Conservation (phyloP, 2,888 invertebrate genomes). For the Campaea margaritaria region DNA sequence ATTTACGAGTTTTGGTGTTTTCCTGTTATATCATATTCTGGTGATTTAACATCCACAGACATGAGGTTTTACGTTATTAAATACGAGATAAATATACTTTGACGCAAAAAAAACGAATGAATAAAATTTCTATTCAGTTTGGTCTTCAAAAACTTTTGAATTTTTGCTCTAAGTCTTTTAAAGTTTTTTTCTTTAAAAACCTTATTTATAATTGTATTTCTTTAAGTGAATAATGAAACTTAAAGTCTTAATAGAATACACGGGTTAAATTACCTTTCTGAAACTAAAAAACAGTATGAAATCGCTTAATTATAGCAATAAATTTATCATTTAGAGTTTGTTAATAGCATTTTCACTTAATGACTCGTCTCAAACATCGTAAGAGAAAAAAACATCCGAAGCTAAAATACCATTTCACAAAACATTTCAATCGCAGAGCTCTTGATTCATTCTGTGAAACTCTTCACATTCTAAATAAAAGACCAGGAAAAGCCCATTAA, state of each 20-base stretch:
- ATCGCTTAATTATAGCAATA: neutral
- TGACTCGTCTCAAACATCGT: neutral
- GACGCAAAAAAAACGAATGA: no score
- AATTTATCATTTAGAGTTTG: neutral
- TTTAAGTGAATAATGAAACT: no score
- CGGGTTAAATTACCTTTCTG: no score
- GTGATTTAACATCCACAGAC: neutral
- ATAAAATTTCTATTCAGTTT: no score
- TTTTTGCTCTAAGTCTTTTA: no score
- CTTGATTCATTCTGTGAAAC: slow-evolving; percentile 51
- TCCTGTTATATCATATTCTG: neutral
- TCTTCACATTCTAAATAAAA: slow-evolving; percentile 62
- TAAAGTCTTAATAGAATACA: no score
- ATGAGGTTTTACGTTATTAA: no score
- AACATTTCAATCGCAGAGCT: slow-evolving; percentile 42
- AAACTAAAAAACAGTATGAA: no score
- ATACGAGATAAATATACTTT: no score
- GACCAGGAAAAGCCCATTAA: slow-evolving; percentile 66
- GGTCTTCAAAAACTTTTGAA: no score
- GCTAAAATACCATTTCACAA: slow-evolving; percentile 28
- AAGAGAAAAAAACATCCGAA: neutral
- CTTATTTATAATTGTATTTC: no score
- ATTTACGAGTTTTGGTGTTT: slow-evolving; percentile 5
- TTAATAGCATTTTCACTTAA: neutral
- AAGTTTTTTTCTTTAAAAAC: no score